These are phyloP conservation scores for Takifugu ocellatus DNA, from an alignment of 2,797 vertebrate species.

Conservation along the genomic window DNA sequence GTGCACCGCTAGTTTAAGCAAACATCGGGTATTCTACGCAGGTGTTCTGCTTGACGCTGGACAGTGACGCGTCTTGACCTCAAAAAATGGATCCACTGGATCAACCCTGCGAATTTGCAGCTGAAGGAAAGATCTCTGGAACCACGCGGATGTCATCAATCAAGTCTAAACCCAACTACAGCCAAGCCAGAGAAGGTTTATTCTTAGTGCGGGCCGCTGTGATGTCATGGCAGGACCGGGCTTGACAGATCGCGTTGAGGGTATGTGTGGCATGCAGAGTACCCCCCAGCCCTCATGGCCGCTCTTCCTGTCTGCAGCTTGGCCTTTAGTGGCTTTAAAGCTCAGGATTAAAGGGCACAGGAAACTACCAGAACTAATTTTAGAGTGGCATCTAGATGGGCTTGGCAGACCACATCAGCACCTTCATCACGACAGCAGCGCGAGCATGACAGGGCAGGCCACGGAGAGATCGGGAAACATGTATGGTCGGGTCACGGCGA, in stretches of 20 bases:
- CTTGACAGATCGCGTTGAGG: slow-evolving; percentile 36
- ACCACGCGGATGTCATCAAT: slow-evolving; percentile 28
- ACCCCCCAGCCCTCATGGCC: slow-evolving; percentile 27
- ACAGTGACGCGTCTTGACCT: neutral
- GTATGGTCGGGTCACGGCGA: slow-evolving; percentile 24
- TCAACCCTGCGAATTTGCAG: neutral
- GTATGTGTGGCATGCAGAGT: slow-evolving; percentile 37
- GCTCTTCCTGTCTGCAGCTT: slow-evolving; percentile 51
- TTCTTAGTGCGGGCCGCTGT: slow-evolving; percentile 34
- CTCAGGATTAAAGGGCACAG: slow-evolving; percentile 64
- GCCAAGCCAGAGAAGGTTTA: slow-evolving; percentile 28
- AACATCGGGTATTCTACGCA: too few species aligned
- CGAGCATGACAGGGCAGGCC: slow-evolving; percentile 36
- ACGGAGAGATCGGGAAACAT: slow-evolving; percentile 43
- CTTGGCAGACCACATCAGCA: slow-evolving; percentile 46
- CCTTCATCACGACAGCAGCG: slow-evolving; percentile 32
- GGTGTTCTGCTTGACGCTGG: too few species aligned
- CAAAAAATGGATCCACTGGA: neutral
- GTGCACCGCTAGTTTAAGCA: too few species aligned
- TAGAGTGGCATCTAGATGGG: slow-evolving; percentile 52
- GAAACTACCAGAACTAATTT: slow-evolving; percentile 63
- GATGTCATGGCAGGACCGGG: slow-evolving; percentile 49
- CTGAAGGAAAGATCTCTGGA: neutral
- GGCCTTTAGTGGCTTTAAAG: slow-evolving; percentile 52
- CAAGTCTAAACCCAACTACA: slow-evolving; percentile 30